phyloP scores from a whole-genome alignment of 2,113 vertebrate genomes.

The Polypterus bichir region DNA sequence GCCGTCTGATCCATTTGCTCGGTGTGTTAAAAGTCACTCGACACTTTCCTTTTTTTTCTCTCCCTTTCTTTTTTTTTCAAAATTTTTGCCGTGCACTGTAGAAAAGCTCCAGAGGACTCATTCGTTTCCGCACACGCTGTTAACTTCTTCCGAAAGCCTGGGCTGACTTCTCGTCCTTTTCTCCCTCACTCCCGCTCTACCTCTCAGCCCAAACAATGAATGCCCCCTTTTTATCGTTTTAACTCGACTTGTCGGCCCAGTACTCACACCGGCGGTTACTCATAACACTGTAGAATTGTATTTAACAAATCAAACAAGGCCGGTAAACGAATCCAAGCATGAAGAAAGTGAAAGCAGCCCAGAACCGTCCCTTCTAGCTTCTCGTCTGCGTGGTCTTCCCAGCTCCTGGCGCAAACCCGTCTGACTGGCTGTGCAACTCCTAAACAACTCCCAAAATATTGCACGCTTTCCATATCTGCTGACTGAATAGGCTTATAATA shows the following conservation, averaged over 20 bases:
- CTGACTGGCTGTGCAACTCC: conserved; percentile 69
- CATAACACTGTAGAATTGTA: too few relatives aligned
- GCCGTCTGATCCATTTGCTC: conserved; percentile 29
- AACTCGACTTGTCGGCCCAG: too few relatives aligned
- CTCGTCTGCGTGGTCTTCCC: conserved; percentile 36
- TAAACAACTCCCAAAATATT: conserved; percentile 44
- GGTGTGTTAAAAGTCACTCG: conserved; percentile 25
- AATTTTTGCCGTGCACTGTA: conserved; percentile 20
- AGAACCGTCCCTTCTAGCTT: conserved; percentile 25
- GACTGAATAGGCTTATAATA: conserved; percentile 35
- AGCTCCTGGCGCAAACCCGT: conserved; percentile 63
- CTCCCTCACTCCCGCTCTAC: too few relatives aligned
- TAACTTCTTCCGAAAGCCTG: neutral
- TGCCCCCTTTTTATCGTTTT: too few relatives aligned
- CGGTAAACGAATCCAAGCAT: conserved; percentile 10
- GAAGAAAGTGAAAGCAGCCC: conserved; percentile 1
- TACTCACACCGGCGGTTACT: too few relatives aligned
- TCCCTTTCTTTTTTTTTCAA: neutral
- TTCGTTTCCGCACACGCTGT: conserved; percentile 24
- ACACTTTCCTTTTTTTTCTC: neutral
- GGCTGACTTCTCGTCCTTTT: too few relatives aligned
- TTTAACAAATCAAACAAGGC: too few relatives aligned
- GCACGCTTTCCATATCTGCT: conserved; percentile 39
- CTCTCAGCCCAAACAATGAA: too few relatives aligned
- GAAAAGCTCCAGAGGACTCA: conserved; percentile 23